Evolutionary conservation across 1,140 invertebrate genomes (phyloP).

Genomic region (Sitophilus oryzae): DNA sequence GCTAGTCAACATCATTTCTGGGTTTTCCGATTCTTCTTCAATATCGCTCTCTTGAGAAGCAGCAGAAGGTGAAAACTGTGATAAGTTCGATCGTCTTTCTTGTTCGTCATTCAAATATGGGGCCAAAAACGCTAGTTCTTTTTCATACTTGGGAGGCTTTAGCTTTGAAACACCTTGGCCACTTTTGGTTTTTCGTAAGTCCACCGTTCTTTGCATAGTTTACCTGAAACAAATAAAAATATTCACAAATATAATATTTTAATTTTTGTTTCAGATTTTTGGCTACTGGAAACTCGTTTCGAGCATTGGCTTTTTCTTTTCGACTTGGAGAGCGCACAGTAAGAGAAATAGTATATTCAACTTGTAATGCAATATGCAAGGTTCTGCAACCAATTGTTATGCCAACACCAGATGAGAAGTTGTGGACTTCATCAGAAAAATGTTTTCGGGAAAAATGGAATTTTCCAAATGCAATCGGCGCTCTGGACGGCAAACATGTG

Average conservation of each 20-base stretch:
- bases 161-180: slow-evolving; percentile 13
- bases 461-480: slow-evolving; percentile 40
- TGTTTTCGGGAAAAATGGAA: slow-evolving; percentile 2
- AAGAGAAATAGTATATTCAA: slow-evolving; percentile 6
- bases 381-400: slow-evolving; percentile 3
- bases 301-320: slow-evolving; percentile 5
- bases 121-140: slow-evolving; percentile 16
- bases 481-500: slow-evolving; percentile 48
- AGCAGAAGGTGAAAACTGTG: slow-evolving; percentile 9
- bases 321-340: slow-evolving; percentile 2
- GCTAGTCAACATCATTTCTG: slow-evolving; percentile 6
- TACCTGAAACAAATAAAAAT: slow-evolving; percentile 5
- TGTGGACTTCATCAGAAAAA: slow-evolving; percentile 1
- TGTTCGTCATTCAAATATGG: slow-evolving; percentile 25
- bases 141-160: slow-evolving; percentile 18
- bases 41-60: slow-evolving; percentile 9
- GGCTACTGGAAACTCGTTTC: slow-evolving; percentile 2
- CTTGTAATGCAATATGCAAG: slow-evolving; percentile 4
- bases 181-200: slow-evolving; percentile 19
- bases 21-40: slow-evolving; percentile 8
- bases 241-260: slow-evolving; percentile 5
- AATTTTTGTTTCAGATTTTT: slow-evolving; percentile 7
- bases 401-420: slow-evolving; percentile 1
- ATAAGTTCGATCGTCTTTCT: slow-evolving; percentile 18
- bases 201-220: slow-evolving; percentile 2